These are phyloP conservation scores for Oenanthe melanoleuca DNA, from an alignment of 2,113 vertebrate species.

Conservation along the genomic window DNA sequence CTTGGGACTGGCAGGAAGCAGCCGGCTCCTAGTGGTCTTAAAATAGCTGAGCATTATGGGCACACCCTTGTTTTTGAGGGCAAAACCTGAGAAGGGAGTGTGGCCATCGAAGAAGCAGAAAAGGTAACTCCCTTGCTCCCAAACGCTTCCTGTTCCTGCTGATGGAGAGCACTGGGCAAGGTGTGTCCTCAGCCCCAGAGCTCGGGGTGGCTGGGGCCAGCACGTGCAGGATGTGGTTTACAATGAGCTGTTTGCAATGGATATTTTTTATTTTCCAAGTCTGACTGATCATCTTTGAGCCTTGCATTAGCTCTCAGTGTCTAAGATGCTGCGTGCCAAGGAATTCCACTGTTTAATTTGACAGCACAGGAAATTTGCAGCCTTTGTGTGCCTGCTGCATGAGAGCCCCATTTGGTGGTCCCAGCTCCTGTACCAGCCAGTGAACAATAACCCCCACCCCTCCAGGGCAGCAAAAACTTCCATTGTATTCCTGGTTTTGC, in stretches of 20 bases:
- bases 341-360: not conserved
- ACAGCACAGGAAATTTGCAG: not conserved
- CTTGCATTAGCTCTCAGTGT: not conserved
- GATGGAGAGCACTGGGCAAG: not conserved
- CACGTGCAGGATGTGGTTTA: not conserved
- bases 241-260: fast-evolving
- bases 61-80: slow-evolving; percentile 44
- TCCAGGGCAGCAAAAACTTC: not conserved
- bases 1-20: not conserved
- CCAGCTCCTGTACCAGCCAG: not conserved
- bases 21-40: slow-evolving; percentile 1
- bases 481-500: not conserved
- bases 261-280: not conserved
- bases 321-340: fast-evolving
- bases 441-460: fast-evolving
- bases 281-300: not conserved
- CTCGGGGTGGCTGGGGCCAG: not conserved
- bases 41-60: slow-evolving; percentile 14
- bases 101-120: not conserved
- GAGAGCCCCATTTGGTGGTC: fast-evolving
- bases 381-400: not conserved
- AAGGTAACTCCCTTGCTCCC: not conserved
- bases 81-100: slow-evolving; percentile 13
- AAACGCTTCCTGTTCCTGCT: fast-evolving
- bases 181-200: fast-evolving